A percentile compares a stretch with the other conserved stretches of the same genome.
Evolutionary conservation across 2,113 vertebrate genomes (phyloP).

Genomic region (Salminus brasiliensis): DNA sequence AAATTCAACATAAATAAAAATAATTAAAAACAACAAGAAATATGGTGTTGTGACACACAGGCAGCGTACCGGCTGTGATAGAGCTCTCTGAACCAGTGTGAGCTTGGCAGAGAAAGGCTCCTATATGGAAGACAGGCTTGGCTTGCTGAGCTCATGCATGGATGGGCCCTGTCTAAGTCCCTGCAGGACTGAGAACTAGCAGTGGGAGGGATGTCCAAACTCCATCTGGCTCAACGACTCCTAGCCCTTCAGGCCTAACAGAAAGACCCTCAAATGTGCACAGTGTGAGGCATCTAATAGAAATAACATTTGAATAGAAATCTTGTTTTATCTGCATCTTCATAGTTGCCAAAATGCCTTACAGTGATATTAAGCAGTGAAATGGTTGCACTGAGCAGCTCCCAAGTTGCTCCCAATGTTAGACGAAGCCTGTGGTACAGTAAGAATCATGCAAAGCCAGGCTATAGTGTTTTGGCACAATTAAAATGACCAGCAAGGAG

Average conservation of each 20-base stretch:
- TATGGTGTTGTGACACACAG: conserved; percentile 59
- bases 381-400: background rate
- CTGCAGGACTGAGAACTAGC: conserved; percentile 56
- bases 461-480: background rate
- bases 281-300: background rate
- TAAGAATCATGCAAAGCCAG: background rate
- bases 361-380: background rate
- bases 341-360: background rate
- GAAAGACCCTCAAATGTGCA: conserved; percentile 33
- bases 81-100: conserved; percentile 63
- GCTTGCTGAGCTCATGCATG: conserved; percentile 52
- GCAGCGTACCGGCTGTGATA: conserved; percentile 68
- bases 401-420: background rate
- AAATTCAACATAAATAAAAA: background rate
- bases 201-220: conserved; percentile 52
- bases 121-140: conserved; percentile 58
- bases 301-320: conserved; percentile 26
- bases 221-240: conserved; percentile 54
- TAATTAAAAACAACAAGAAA: conserved; percentile 25
- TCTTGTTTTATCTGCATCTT: conserved; percentile 8
- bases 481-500: background rate
- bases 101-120: conserved; percentile 64
- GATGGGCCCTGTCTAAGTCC: conserved; percentile 50
- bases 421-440: background rate
- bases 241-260: conserved; percentile 32